Percentiles rank a stretch among this genome's conserved stretches.
Conservation (phyloP, 2,888 invertebrate genomes). For the Tetrapedia diversipes region DNA sequence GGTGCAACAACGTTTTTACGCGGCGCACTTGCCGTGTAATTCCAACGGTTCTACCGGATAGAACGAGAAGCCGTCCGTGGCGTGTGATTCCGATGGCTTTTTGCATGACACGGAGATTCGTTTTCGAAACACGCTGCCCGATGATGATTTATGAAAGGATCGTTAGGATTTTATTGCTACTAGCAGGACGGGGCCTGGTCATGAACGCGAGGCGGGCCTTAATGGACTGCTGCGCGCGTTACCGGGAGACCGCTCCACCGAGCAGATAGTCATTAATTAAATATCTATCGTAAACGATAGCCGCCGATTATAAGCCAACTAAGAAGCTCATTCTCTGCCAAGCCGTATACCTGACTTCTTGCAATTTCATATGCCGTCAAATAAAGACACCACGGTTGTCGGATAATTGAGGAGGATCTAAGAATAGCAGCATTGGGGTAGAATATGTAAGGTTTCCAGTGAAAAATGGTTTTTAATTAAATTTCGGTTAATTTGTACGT, state of each 20-base stretch:
- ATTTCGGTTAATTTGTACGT: too few species aligned
- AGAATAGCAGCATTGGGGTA: too few species aligned
- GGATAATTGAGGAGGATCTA: too few species aligned
- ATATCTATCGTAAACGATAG: constrained; percentile 38
- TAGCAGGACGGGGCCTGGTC: neutral
- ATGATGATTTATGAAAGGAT: constrained; percentile 55
- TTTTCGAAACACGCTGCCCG: constrained; percentile 30
- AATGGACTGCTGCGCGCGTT: constrained; percentile 36
- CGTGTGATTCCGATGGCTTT: constrained; percentile 20
- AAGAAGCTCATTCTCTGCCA: neutral
- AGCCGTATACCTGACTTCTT: neutral
- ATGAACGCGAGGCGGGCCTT: constrained; percentile 11
- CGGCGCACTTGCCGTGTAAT: constrained; percentile 55
- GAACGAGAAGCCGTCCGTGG: constrained; percentile 15
- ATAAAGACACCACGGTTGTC: too few species aligned
- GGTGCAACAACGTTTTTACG: constrained; percentile 61
- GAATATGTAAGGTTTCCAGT: too few species aligned
- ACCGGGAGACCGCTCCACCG: constrained; percentile 28
- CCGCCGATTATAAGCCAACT: constrained; percentile 24
- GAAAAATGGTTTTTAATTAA: too few species aligned
- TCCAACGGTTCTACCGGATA: constrained; percentile 41
- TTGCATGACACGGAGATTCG: constrained; percentile 23
- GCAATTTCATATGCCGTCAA: too few species aligned
- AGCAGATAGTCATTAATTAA: constrained; percentile 45
- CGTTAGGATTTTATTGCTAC: constrained; percentile 52